Base-by-base conservation (phyloP, 2,888 invertebrate genomes). In the Rhingia rostrata region DNA sequence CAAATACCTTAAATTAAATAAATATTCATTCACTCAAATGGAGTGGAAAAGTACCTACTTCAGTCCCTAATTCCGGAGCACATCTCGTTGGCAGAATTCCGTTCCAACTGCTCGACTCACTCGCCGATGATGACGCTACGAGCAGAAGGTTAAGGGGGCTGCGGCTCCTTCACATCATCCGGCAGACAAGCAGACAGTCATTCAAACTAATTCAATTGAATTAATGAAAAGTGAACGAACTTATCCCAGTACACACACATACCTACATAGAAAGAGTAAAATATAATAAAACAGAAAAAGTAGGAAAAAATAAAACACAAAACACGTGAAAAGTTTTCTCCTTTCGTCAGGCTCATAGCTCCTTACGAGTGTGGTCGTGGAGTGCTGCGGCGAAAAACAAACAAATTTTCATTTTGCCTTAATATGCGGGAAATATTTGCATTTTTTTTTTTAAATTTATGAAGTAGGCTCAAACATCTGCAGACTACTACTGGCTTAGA, bases 171-270 rank as follows among this genome's bases (percentile, higher is more conserved):
- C 58, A 73, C 60, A 79, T 69, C 78, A 70, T 64, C 79, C 73
- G 69, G 61, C 70, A 80, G 80, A 84, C 84, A 80, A 80, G 74
- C 70, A 84, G 80, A 84, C 84, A 84, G 69, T 80, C 80, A 84
- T 84, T 84, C 84, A 84, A 84, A 84, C 84, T 80, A 84, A 84
- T 84, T 84, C 84, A 80, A 84, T 84, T 84, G 84, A 84, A 80
- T 80, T 84, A 84, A 84, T 84, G 84, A 84, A 84, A 84, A 84
- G 84, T 84, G 79, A 84, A 84, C 84, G 84, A 84, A 84, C 84
- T 80, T 80, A 61, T 69, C 63, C 12, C 35, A 39, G 63, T 60
- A 58, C 33, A 61, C 35, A 72, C 12, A 67, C 58, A 10, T 61
- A 58, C 70, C 49, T 60, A 43, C 14, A 54, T 51, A 53, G 49